Base-by-base conservation (phyloP, 2,113 vertebrate species). In the Pithys albifrons region DNA sequence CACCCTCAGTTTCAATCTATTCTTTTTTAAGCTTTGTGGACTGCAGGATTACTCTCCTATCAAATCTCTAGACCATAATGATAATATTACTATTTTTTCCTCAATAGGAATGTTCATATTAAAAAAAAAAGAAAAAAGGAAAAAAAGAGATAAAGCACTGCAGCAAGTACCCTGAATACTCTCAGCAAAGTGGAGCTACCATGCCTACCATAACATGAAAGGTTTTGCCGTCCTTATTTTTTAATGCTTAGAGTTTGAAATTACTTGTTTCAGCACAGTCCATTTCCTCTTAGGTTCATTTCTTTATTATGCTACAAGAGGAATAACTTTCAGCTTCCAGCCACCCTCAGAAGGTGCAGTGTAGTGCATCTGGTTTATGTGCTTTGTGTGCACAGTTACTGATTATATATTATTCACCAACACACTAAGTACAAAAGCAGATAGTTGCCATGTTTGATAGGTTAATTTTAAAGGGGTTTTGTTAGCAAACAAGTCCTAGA, bases 381-480 rank as follows among this genome's bases (percentile, higher is more conserved):
- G 57, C 41, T 93, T 76, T 72, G 64, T 67, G 59, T 54, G 33
- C 24, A 3, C 33, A 76, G 55, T 9, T 22, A 33, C 91, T 93
- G 90, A 89, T 95, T 58, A 65, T 80, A n/a, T 69, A 23, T 91
- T 92, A 79, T 84, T 95, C 70, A 20, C 51, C 73, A 86, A 19
- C 35, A 28, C 28, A 2, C 48, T 45, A 57, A 70, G 48, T 49
- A 80, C 54, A 78, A 83, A 89, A 75, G 51, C 65, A 33, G 74
- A 71, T 71, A 64, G 79, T 66, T 77, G 12, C 76, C 31, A 25
- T 25, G 25, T 79, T 71, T 71, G 51, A 85, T 81, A 78, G 89
- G 55, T 96, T 95, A 94, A 95, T 94, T 90, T 96, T 75, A 86
- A 94, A 89, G 78, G 35, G 41, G 10, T 65, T 88, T 70, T 91